Evolutionary conservation across 2,888 invertebrate species (phyloP).

Genomic region (Arctia plantaginis): DNA sequence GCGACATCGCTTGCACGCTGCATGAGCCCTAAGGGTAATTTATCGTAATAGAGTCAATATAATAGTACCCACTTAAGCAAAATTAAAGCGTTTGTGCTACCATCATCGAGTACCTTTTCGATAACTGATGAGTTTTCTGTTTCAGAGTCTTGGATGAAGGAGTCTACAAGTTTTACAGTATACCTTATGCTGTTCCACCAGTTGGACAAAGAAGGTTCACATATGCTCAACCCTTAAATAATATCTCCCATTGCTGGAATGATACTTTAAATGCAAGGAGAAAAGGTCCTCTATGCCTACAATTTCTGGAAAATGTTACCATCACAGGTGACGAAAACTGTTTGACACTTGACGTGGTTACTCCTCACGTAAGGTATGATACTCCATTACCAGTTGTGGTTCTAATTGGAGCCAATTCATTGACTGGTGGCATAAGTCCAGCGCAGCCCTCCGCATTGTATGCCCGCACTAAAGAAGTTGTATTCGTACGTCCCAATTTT

Average conservation of each 20-base stretch:
- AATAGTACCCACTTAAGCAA: too few relatives aligned
- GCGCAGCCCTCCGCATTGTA: constrained; percentile 91
- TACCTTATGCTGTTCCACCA: constrained; percentile 93
- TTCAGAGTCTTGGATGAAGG: constrained; percentile 90
- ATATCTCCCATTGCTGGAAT: constrained; percentile 92
- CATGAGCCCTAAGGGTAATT: too few relatives aligned
- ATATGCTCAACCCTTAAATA: constrained; percentile 88
- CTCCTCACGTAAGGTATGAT: constrained; percentile 92
- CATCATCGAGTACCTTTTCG: background rate
- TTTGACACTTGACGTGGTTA: constrained; percentile 92
- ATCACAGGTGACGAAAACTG: constrained; percentile 93
- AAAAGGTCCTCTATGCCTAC: constrained; percentile 89
- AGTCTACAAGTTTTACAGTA: constrained; percentile 92
- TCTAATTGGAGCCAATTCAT: constrained; percentile 91
- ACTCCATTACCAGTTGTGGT: constrained; percentile 94
- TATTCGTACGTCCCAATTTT: constrained; percentile 95
- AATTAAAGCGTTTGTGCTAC: background rate
- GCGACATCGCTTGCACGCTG: too few relatives aligned
- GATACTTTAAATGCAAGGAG: constrained; percentile 90
- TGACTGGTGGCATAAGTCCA: constrained; percentile 92
- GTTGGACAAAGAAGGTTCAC: constrained; percentile 89
- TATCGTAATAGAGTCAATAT: too few relatives aligned
- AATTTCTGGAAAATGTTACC: constrained; percentile 89
- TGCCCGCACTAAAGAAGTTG: constrained; percentile 91
- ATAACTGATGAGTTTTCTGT: constrained; percentile 27